These are phyloP conservation scores for Pteropus rufus DNA, from an alignment of 2,797 vertebrate species.

Conservation along the genomic window DNA sequence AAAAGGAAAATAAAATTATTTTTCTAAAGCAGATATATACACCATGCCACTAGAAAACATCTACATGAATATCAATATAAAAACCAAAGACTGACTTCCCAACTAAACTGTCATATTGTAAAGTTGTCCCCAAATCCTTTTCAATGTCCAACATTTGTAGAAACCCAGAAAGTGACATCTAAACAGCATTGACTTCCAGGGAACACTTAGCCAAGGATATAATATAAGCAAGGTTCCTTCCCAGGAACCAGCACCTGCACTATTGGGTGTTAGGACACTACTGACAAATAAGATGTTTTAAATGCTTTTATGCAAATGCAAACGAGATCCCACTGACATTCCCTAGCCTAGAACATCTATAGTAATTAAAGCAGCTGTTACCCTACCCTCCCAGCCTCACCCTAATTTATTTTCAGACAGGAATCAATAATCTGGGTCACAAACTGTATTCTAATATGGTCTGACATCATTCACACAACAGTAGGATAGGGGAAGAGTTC, in stretches of 20 bases:
- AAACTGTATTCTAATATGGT: constrained; percentile 40
- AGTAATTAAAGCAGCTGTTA: constrained; percentile 67
- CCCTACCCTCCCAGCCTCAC: not conserved
- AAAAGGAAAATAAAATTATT: not conserved
- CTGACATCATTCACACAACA: constrained; percentile 31
- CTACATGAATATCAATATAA: not conserved
- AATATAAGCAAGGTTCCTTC: not conserved
- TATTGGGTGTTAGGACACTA: constrained; percentile 7
- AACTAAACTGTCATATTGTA: not conserved
- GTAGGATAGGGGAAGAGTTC: constrained; percentile 62
- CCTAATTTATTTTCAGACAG: constrained; percentile 53
- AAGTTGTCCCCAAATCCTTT: not conserved
- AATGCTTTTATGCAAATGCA: constrained; percentile 43
- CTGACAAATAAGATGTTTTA: constrained; percentile 19
- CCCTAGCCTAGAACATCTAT: not conserved
- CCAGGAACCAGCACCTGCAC: not conserved
- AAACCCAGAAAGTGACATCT: not conserved
- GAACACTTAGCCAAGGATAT: not conserved
- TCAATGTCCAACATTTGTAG: not conserved
- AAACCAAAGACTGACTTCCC: not conserved
- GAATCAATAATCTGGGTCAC: constrained; percentile 61
- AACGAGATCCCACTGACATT: not conserved
- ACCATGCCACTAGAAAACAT: not conserved
- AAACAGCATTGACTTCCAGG: not conserved
- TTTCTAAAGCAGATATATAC: not conserved